phyloP scores from a whole-genome alignment of 2,113 vertebrate genomes.

The Desmodus rotundus region DNA sequence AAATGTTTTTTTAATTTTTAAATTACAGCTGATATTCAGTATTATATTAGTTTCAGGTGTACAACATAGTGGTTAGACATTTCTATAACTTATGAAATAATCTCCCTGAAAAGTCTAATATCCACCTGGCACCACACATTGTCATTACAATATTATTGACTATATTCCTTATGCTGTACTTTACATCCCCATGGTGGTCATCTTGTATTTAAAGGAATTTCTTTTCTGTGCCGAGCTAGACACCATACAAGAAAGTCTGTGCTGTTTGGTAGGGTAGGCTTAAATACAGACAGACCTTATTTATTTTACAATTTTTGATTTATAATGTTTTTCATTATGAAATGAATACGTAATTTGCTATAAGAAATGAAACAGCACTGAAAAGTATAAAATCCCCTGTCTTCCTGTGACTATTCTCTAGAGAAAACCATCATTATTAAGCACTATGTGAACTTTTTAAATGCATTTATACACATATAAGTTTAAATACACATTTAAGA shows the following conservation, averaged over 20 bases:
- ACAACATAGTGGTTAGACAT: not conserved
- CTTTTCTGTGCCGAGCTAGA: conserved; percentile 4
- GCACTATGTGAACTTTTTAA: not conserved
- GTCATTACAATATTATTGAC: not conserved
- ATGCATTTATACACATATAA: not conserved
- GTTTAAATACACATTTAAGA: not conserved
- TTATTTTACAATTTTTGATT: conserved; percentile 27
- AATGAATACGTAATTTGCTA: conserved; percentile 14
- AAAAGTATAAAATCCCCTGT: conserved; percentile 13
- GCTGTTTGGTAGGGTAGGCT: not conserved
- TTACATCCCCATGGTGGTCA: not conserved
- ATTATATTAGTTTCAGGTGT: not conserved
- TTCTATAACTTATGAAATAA: not conserved
- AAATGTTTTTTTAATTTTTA: not conserved
- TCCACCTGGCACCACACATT: not conserved
- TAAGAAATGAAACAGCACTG: conserved; percentile 10
- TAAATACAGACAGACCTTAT: not conserved
- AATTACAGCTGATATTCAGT: not conserved
- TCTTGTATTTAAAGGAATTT: not conserved
- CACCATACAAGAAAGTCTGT: not conserved
- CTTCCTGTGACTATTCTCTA: not conserved
- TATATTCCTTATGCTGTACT: not conserved
- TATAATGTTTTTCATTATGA: conserved; percentile 6
- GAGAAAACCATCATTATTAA: not conserved
- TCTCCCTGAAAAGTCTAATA: not conserved